These are phyloP conservation scores for Cisticola juncidis DNA, from an alignment of 2,113 vertebrate species.

Conservation along the genomic window DNA sequence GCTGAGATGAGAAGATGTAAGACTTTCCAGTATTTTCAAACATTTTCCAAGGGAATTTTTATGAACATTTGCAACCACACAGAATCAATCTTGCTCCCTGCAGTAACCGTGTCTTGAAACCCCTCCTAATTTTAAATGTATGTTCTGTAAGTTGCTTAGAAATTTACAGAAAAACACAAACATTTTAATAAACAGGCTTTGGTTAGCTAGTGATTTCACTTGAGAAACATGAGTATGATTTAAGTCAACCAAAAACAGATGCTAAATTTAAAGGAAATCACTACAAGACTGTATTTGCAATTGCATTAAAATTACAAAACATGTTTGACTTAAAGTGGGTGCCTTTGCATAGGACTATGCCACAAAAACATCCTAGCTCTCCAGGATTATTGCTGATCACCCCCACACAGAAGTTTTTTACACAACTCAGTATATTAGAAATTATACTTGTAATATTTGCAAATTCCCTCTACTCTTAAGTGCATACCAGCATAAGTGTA, in stretches of 20 bases:
- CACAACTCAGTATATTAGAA: not conserved
- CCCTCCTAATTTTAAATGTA: not conserved
- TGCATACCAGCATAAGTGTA: not conserved
- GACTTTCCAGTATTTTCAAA: not conserved
- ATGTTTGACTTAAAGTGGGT: not conserved
- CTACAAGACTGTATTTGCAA: slow-evolving; percentile 1
- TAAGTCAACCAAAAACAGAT: slow-evolving; percentile 42
- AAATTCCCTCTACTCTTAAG: not conserved
- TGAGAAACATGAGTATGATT: not conserved
- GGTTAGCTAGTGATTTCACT: slow-evolving; percentile 22
- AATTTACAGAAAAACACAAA: not conserved
- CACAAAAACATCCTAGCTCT: not conserved
- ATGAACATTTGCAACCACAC: not conserved
- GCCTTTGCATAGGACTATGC: not conserved
- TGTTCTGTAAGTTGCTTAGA: not conserved
- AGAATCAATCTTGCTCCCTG: not conserved
- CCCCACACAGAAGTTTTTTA: not conserved
- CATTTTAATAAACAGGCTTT: slow-evolving; percentile 4
- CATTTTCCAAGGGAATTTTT: not conserved
- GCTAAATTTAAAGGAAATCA: slow-evolving; percentile 23
- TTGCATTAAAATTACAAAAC: slow-evolving; percentile 43
- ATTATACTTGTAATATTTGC: not conserved
- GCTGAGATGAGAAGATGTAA: not conserved
- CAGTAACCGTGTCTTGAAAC: not conserved
- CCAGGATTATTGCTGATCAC: not conserved